Base-by-base conservation (phyloP, 35 echinoderm and acorn worm species). In the Apostichopus japonicus region DNA sequence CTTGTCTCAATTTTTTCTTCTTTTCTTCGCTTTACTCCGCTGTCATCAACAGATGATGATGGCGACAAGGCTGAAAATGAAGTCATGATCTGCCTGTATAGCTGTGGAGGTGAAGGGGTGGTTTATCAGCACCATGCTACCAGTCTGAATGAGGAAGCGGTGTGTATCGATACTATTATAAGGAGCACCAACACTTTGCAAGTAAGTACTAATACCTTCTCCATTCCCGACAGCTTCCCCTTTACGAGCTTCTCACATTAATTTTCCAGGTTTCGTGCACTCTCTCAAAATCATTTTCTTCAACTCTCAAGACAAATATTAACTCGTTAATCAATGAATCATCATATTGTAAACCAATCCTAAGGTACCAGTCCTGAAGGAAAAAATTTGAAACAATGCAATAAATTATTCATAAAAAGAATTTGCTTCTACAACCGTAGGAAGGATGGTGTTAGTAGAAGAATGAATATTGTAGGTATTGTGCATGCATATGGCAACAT, bases 91-190 rank as follows among this genome's bases (percentile, higher is more conserved):
- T 87, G 92, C 56, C 56, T 99, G 8, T 99, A 93, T 94, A 99
- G 97, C 91, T 99, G 95, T 93, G 95, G 95, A 93, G 97, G 97
- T 65, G 97, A 96, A 56, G 97, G 97, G n/a, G 72, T 94, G n/a
- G 82, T 99, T n/a, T 93, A 93, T 56, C 95, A 99, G 83, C 97
- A 99, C 91, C 90, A 99, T 80, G 92, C 95, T 65, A 62, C 71
- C 55, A 93, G 76, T 44, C 65, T 99, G 21, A 56, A 93, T 53
- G 79, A 90, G 72, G 95, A 99, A 23, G 93, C 93, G 33, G 33
- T 80, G n/a, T 77, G 93, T 54, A 63, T 96, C 78, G 95, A 93
- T 77, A 72, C 53, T 16, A 90, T 96, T 51, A 93, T 96, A 62
- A 88, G 89, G 78, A 79, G 92, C 17, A 92, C 92, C 65, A 94